phyloP scores from a whole-genome alignment of 2,797 vertebrate genomes.

The Clarias pachynema region DNA sequence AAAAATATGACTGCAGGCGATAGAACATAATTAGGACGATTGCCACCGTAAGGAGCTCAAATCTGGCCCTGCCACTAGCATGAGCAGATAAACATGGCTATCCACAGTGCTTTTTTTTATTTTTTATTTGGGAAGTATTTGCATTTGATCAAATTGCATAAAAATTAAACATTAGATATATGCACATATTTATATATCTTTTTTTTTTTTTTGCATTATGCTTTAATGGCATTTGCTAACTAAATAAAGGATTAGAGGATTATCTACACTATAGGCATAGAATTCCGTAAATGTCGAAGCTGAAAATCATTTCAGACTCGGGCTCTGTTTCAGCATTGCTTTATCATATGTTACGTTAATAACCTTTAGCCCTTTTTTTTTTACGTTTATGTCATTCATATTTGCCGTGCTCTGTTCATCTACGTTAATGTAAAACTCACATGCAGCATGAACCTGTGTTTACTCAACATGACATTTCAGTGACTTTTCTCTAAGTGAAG shows the following conservation, averaged over 20 bases:
- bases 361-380: constrained; percentile 28
- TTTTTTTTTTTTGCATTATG: constrained; percentile 49
- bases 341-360: constrained; percentile 41
- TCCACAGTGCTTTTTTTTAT: background rate
- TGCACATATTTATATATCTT: constrained; percentile 11
- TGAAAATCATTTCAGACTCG: constrained; percentile 59
- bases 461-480: constrained; percentile 22
- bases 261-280: constrained; percentile 48
- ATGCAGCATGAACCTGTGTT: constrained; percentile 23
- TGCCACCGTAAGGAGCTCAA: constrained; percentile 65
- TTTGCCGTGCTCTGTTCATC: constrained; percentile 28
- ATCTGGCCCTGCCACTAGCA: constrained; percentile 55
- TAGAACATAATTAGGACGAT: constrained; percentile 71
- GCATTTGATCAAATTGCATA: constrained; percentile 48
- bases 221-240: constrained; percentile 57
- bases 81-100: constrained; percentile 57
- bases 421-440: constrained; percentile 27
- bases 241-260: constrained; percentile 52
- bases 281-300: constrained; percentile 59
- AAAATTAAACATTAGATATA: background rate
- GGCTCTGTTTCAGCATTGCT: constrained; percentile 49
- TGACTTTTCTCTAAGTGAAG: constrained; percentile 24
- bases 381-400: background rate
- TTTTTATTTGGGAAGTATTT: constrained; percentile 37
- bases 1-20: constrained; percentile 70